Evolutionary conservation across 2,888 invertebrate genomes (phyloP).

Genomic region (Caenorhabditis zanzibari): DNA sequence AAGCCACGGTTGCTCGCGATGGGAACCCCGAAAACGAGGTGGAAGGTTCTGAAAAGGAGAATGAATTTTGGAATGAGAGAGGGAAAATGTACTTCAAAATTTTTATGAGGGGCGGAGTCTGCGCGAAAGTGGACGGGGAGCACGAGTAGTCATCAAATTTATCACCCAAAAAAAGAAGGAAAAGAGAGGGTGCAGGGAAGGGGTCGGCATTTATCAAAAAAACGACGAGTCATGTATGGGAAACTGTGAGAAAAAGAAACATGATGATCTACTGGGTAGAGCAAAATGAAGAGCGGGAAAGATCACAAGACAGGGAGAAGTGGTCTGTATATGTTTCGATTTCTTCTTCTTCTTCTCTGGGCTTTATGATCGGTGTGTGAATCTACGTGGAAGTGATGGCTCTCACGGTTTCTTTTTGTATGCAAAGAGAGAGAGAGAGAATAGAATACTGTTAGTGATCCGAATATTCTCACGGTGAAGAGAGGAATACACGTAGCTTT

Average conservation of each 20-base stretch:
- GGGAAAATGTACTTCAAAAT: neutral
- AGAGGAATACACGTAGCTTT: neutral
- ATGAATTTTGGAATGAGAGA: constrained; percentile 2
- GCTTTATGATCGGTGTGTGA: constrained; percentile 33
- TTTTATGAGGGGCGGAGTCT: constrained; percentile 5
- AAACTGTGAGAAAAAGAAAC: neutral
- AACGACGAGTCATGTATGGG: constrained; percentile 7
- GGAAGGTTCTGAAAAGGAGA: constrained; percentile 25
- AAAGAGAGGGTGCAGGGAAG: constrained; percentile 3
- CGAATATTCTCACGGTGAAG: constrained; percentile 18
- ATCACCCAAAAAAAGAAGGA: constrained; percentile 7
- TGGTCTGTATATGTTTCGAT: neutral
- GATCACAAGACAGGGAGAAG: constrained; percentile 5
- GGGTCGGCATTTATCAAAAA: constrained; percentile 19
- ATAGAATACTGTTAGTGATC: neutral
- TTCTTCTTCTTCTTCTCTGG: neutral
- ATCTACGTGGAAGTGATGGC: neutral
- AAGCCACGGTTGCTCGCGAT: constrained; percentile 20
- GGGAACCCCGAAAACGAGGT: constrained; percentile 20
- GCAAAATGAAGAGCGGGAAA: constrained; percentile 12
- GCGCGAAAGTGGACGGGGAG: neutral
- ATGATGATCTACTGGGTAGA: neutral
- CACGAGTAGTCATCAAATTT: neutral
- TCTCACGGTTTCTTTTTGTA: constrained; percentile 39
- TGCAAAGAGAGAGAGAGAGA: constrained; percentile 18